Conservation (phyloP, 2,888 invertebrate genomes). For the Dastarcus helophoroides region DNA sequence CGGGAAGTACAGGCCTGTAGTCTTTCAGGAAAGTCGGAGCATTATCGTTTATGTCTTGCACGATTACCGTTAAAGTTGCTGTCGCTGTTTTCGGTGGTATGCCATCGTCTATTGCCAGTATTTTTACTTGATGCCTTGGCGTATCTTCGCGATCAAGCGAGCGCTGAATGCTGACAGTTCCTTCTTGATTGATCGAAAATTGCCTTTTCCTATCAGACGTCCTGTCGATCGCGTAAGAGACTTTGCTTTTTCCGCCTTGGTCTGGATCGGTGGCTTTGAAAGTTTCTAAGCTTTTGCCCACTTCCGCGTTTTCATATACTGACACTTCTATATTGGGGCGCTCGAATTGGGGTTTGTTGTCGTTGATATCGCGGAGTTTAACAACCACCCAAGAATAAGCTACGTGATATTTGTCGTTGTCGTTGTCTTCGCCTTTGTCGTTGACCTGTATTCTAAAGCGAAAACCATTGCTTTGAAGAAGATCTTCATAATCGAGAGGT, state of each 20-base stretch:
- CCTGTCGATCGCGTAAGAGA: slow-evolving; percentile 84
- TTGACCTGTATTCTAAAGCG: slow-evolving; percentile 90
- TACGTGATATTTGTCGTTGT: slow-evolving; percentile 94
- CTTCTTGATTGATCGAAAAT: slow-evolving; percentile 89
- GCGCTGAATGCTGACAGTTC: slow-evolving; percentile 88
- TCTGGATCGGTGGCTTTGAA: slow-evolving; percentile 95
- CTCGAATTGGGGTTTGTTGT: slow-evolving; percentile 93
- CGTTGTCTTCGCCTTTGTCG: slow-evolving; percentile 89
- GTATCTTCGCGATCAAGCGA: slow-evolving; percentile 89
- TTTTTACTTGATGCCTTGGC: slow-evolving; percentile 91
- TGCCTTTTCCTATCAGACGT: slow-evolving; percentile 87
- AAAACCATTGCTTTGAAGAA: slow-evolving; percentile 89
- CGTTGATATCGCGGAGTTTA: slow-evolving; percentile 87
- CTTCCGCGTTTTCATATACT: slow-evolving; percentile 84
- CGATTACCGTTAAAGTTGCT: slow-evolving; percentile 85
- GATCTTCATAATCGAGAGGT: slow-evolving; percentile 90
- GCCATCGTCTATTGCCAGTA: slow-evolving; percentile 90
- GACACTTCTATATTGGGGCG: slow-evolving; percentile 86
- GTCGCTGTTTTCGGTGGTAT: slow-evolving; percentile 88
- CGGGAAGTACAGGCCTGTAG: slow-evolving; percentile 83
- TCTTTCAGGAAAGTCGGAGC: slow-evolving; percentile 88
- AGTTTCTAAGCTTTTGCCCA: slow-evolving; percentile 81
- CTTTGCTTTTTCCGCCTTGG: slow-evolving; percentile 86
- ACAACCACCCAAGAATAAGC: slow-evolving; percentile 94
- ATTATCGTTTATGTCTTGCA: slow-evolving; percentile 92